phyloP scores from a whole-genome alignment of 2,113 vertebrate species.

The Abramis brama region DNA sequence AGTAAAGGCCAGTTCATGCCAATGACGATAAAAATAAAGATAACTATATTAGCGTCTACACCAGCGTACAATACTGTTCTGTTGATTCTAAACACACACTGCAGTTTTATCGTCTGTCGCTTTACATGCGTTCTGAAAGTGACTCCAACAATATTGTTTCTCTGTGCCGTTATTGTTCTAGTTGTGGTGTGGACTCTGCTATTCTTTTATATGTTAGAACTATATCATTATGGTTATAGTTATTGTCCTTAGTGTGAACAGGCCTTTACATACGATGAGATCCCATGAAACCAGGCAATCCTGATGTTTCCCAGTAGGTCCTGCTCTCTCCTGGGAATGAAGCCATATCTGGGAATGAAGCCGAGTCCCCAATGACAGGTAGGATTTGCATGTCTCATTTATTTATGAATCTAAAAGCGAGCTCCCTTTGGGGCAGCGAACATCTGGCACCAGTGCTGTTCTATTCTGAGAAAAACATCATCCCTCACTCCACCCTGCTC shows the following conservation, averaged over 20 bases:
- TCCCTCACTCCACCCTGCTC: neutral
- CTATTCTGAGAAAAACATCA: neutral
- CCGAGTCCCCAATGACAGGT: neutral
- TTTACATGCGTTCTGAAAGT: no score
- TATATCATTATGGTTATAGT: no score
- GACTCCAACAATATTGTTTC: no score
- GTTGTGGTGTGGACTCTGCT: no score
- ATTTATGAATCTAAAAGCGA: conserved; percentile 8
- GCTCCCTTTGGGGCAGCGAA: conserved; percentile 17
- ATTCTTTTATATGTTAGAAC: no score
- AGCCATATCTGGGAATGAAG: neutral
- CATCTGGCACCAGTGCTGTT: neutral
- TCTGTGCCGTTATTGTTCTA: no score
- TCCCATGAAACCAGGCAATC: neutral
- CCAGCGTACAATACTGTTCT: no score
- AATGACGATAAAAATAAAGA: no score
- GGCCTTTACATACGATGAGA: neutral
- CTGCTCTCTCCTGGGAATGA: neutral
- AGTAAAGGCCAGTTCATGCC: neutral
- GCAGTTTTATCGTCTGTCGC: no score
- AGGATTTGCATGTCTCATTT: conserved; percentile 25
- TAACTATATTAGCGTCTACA: no score
- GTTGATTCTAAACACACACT: no score
- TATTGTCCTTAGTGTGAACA: no score
- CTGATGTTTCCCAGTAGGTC: neutral